These are phyloP conservation scores for Xiphias gladius DNA, from an alignment of 2,113 vertebrate genomes.

Conservation along the genomic window DNA sequence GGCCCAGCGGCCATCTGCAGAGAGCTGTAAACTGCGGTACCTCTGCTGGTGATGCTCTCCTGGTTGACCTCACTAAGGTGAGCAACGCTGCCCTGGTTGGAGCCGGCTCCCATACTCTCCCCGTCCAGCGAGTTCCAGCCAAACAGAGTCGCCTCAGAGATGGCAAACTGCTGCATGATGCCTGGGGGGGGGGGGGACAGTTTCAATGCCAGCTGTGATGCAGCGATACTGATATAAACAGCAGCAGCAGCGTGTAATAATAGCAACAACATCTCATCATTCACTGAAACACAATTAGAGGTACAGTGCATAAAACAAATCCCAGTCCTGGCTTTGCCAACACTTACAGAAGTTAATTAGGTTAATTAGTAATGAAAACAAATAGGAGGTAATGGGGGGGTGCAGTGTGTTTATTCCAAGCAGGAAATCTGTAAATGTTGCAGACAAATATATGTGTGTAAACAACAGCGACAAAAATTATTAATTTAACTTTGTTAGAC, in stretches of 20 bases:
- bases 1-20: not conserved
- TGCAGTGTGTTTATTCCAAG: constrained; percentile 3
- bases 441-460: not conserved
- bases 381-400: not conserved
- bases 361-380: not conserved
- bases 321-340: not conserved
- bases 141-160: constrained; percentile 96
- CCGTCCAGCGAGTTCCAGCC: constrained; percentile 98
- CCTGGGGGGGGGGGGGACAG: constrained; percentile 76
- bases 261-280: not conserved
- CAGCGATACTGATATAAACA: not conserved
- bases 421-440: not conserved
- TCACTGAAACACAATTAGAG: not conserved
- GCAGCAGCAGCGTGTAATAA: not conserved
- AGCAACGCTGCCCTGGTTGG: constrained; percentile 92
- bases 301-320: not conserved
- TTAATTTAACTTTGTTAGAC: not conserved
- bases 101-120: constrained; percentile 93
- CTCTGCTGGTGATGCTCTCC: constrained; percentile 90
- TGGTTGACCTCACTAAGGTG: constrained; percentile 96
- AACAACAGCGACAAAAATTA: not conserved
- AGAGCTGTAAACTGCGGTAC: constrained; percentile 47
- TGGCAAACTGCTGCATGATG: constrained; percentile 97
- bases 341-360: not conserved
- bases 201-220: not conserved